phyloP scores from a whole-genome alignment of 2,888 invertebrate species.

The Caenorhabditis zanzibari region DNA sequence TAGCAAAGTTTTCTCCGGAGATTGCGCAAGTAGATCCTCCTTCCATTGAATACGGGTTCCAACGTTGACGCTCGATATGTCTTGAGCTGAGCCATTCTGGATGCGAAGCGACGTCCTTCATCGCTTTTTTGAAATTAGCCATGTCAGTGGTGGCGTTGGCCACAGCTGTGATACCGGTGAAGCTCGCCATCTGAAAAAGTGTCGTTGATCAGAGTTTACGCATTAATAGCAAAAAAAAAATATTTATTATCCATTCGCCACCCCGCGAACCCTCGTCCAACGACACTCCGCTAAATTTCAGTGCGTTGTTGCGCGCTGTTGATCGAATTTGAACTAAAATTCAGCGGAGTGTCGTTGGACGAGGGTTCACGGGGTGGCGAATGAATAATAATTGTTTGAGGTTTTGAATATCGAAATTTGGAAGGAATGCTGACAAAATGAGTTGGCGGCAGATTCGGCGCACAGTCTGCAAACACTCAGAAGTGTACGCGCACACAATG shows the following conservation, averaged over 20 bases:
- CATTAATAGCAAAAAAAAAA: not conserved
- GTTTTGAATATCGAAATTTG: slow-evolving; percentile 10
- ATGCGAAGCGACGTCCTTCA: slow-evolving; percentile 73
- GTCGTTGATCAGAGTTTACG: too few relatives aligned
- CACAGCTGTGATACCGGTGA: slow-evolving; percentile 62
- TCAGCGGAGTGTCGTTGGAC: too few relatives aligned
- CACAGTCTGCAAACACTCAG: not conserved
- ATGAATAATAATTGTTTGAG: too few relatives aligned
- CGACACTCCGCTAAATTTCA: too few relatives aligned
- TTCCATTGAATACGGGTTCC: slow-evolving; percentile 83
- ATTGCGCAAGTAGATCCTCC: slow-evolving; percentile 92
- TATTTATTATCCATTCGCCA: too few relatives aligned
- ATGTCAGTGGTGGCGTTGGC: slow-evolving; percentile 49
- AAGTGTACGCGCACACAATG: not conserved
- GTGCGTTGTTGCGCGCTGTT: too few relatives aligned
- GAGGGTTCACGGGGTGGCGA: too few relatives aligned
- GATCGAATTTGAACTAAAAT: too few relatives aligned
- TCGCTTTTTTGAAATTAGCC: slow-evolving; percentile 60
- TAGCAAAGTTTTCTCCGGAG: slow-evolving; percentile 95
- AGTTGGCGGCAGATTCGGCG: slow-evolving; percentile 38
- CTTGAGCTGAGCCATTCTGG: slow-evolving; percentile 77
- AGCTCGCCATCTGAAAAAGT: slow-evolving; percentile 47
- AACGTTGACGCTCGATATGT: slow-evolving; percentile 74
- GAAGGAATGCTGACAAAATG: slow-evolving; percentile 48
- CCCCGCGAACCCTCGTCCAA: too few relatives aligned